These are phyloP conservation scores for Magallana angulata DNA, from an alignment of 1,140 invertebrate species.

Conservation along the genomic window DNA sequence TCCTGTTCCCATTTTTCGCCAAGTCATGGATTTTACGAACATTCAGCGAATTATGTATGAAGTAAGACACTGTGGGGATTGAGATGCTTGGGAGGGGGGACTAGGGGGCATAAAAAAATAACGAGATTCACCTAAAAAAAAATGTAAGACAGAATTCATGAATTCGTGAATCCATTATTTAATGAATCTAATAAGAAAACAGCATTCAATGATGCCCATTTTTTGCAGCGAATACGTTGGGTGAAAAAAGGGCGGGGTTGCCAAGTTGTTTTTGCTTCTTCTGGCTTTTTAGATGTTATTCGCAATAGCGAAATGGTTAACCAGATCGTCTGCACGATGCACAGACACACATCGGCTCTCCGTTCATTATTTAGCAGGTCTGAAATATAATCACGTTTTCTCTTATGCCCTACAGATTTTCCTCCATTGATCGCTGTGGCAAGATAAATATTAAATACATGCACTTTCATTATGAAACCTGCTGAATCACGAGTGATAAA, in stretches of 20 bases:
- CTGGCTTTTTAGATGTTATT: background rate
- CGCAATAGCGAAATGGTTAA: conserved; percentile 1
- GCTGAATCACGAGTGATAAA: background rate
- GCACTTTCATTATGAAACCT: conserved; percentile 25
- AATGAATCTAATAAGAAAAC: too few species aligned
- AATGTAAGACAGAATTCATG: too few species aligned
- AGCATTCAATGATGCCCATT: too few species aligned
- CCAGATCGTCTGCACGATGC: conserved; percentile 13
- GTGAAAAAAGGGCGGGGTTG: background rate
- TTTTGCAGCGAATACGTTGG: too few species aligned
- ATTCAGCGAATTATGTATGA: too few species aligned
- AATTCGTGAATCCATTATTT: too few species aligned
- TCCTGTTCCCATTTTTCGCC: too few species aligned
- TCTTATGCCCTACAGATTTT: conserved; percentile 8
- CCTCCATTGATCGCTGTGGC: conserved; percentile 9
- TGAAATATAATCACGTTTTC: conserved; percentile 33
- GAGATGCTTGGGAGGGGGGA: too few species aligned
- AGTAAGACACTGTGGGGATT: too few species aligned
- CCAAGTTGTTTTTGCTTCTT: background rate
- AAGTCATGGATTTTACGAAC: too few species aligned
- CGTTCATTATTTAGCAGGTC: conserved; percentile 28
- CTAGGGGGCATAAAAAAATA: too few species aligned
- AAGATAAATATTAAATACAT: conserved; percentile 27
- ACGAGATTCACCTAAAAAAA: too few species aligned
- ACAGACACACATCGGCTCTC: background rate